Evolutionary conservation across 2,888 invertebrate species (phyloP), one percentile per base, ranked within the genome.

Genomic region (Craniophora ligustri): DNA sequence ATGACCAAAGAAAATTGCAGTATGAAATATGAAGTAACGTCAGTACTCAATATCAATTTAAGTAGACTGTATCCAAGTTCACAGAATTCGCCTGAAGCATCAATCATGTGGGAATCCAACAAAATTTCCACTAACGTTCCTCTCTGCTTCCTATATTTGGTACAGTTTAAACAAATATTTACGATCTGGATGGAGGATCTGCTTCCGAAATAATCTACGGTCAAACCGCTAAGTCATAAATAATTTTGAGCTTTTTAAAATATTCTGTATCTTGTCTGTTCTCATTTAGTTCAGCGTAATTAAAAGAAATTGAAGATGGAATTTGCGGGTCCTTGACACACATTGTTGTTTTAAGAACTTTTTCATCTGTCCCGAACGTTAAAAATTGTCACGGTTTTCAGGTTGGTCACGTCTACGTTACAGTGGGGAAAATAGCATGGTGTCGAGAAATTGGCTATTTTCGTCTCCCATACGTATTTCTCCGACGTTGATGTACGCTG

Each of bases 321-420:
- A 70, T 76, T 75, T 65, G 69, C 58, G 44, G 53, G 39, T 75
- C 89, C 90, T 86, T 91, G 89, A 88, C 90, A 89, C 58, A 83
- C 69, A 81, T 85, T 64, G 48, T 48, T n/a, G 49, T 18, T 53
- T 65, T 72, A 69, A 78, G 78, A 84, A 82, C 79, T 80, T 77
- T 60, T 76, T 69, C 79, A 78, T 69, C 76, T 74, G 81, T 81
- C 61, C 30, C 53, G 70, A 72, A 78, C 74, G 79, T 81, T 73
- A 78, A 81, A 84, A 85, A 79, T 81, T 78, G 66, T 58, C 42
- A 56, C 58, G 74, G 74, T 69, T 70, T 75, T 70, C 77, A 85
- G 82, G 83, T 85, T 82, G 82, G 86, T 85, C 84, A 84, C 75
- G n/a, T n/a, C n/a, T n/a, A n/a, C n/a, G n/a, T n/a, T 54, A 38